These are phyloP conservation scores for Cabera pusaria DNA, from an alignment of 2,888 invertebrate genomes.

Conservation along the genomic window DNA sequence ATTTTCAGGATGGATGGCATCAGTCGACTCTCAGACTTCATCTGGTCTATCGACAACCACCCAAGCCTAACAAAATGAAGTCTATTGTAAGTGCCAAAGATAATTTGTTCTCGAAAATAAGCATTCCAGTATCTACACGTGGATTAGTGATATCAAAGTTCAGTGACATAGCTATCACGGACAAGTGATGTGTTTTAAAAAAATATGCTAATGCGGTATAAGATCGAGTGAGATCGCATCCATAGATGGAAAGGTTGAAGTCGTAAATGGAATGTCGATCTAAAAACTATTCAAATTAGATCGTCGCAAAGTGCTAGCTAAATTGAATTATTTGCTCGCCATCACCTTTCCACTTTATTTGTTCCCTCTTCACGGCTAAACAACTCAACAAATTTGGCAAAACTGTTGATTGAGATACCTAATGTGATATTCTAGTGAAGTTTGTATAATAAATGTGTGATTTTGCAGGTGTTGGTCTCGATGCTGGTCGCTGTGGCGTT, in stretches of 20 bases:
- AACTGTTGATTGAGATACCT: too few species aligned
- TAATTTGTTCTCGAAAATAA: background rate
- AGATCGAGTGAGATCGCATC: too few species aligned
- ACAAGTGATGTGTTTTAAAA: conserved; percentile 14
- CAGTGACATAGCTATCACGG: conserved; percentile 29
- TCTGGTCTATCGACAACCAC: conserved; percentile 51
- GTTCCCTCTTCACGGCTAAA: too few species aligned
- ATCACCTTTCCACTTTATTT: too few species aligned
- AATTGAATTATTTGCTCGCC: too few species aligned
- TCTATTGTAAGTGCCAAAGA: conserved; percentile 67
- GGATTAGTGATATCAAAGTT: conserved; percentile 32
- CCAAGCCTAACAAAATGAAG: conserved; percentile 65
- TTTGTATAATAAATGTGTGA: conserved; percentile 6
- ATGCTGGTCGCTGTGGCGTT: conserved; percentile 59
- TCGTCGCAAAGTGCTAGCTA: too few species aligned
- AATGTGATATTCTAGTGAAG: too few species aligned
- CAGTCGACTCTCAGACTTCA: conserved; percentile 60
- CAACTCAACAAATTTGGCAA: too few species aligned
- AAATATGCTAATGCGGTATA: conserved; percentile 16
- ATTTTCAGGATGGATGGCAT: conserved; percentile 66
- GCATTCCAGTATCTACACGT: conserved; percentile 14
- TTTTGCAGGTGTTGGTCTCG: conserved; percentile 63
- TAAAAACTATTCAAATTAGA: too few species aligned
- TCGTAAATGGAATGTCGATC: conserved; percentile 24
- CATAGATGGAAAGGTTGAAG: conserved; percentile 14